Percentiles rank a stretch among this genome's conserved stretches.
Conservation (phyloP, 2,888 invertebrate genomes). For the Ichneumoninae sp. region DNA sequence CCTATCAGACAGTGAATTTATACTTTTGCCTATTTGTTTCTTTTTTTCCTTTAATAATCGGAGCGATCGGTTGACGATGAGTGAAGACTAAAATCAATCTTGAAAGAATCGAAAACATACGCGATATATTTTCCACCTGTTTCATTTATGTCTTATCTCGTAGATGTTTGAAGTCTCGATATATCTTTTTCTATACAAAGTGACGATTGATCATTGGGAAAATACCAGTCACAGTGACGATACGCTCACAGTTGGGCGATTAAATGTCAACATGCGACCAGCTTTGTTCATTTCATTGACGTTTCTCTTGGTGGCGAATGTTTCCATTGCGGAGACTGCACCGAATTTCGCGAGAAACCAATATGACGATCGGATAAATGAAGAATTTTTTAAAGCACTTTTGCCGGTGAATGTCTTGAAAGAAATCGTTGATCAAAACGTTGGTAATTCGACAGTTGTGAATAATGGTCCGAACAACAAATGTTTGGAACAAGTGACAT, state of each 20-base stretch:
- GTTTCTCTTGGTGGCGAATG: not conserved
- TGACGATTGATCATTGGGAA: not conserved
- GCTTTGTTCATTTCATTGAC: not conserved
- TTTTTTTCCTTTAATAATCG: not conserved
- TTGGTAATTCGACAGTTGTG: not conserved
- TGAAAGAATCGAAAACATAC: not conserved
- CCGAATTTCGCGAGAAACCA: not conserved
- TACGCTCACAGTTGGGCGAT: not conserved
- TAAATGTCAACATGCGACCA: not conserved
- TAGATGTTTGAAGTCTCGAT: not conserved
- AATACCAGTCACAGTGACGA: not conserved
- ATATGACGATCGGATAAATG: not conserved
- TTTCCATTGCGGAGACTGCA: not conserved
- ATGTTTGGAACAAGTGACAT: constrained; percentile 36
- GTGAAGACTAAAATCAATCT: not conserved
- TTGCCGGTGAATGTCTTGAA: not conserved
- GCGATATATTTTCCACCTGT: not conserved
- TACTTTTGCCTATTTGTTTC: not conserved
- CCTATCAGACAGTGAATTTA: not conserved
- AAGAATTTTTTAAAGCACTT: not conserved
- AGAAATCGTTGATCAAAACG: not conserved
- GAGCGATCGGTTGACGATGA: too few species aligned
- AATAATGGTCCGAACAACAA: not conserved
- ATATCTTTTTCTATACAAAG: not conserved
- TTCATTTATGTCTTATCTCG: not conserved